Evolutionary conservation across 2,797 vertebrate genomes (phyloP).

Genomic region (Lacerta bilineata): DNA sequence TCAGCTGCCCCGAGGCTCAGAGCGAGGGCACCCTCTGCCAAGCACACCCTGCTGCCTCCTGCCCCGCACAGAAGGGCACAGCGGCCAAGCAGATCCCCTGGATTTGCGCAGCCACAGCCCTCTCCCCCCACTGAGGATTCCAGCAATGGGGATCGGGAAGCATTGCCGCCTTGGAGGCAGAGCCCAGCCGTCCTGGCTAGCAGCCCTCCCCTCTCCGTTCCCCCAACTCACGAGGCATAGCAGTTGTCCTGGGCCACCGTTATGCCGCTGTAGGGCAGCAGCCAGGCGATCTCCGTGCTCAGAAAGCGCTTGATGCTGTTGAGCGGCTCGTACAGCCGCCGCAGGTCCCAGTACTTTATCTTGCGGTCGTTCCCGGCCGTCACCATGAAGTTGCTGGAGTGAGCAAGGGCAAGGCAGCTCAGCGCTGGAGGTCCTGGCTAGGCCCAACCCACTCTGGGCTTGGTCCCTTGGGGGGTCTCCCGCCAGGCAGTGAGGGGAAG

Average conservation of each 20-base stretch:
- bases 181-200: too few relatives aligned
- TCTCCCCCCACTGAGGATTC: too few relatives aligned
- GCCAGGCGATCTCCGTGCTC: conserved; percentile 91
- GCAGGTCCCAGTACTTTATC: conserved; percentile 94
- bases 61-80: too few relatives aligned
- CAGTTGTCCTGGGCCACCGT: conserved; percentile 89
- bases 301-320: conserved; percentile 88
- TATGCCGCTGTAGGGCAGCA: conserved; percentile 87
- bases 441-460: background rate
- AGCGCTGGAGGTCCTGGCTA: background rate
- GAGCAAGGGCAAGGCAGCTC: conserved; percentile 43
- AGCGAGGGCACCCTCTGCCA: too few relatives aligned
- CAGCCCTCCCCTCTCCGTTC: background rate
- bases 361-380: conserved; percentile 91
- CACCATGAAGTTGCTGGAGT: conserved; percentile 86
- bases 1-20: background rate
- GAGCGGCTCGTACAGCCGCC: conserved; percentile 84
- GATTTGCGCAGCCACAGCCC: background rate
- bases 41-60: background rate
- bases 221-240: conserved; percentile 86
- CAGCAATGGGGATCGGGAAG: too few relatives aligned
- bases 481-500: too few relatives aligned
- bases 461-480: background rate
- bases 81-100: background rate
- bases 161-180: too few relatives aligned